Evolutionary conservation across 1,140 invertebrate genomes (phyloP).

Genomic region (Chionoecetes opilio): DNA sequence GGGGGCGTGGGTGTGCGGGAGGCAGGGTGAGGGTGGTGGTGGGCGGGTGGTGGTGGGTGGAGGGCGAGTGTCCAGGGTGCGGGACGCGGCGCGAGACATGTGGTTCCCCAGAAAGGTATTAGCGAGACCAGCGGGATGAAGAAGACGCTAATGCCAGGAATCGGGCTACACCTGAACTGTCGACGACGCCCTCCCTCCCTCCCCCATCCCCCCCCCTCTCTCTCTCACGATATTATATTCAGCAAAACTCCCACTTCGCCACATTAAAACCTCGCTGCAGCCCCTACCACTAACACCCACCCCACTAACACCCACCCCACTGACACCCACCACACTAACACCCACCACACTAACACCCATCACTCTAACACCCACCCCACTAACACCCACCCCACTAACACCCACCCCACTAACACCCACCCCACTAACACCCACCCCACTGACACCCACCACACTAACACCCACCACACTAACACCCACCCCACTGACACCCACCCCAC

Average conservation of each 20-base stretch:
- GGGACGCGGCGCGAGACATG: slow-evolving; percentile 73
- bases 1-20: neutral
- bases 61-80: neutral
- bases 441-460: neutral
- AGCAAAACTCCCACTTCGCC: neutral
- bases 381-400: neutral
- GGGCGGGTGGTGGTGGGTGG: neutral
- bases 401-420: neutral
- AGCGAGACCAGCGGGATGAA: slow-evolving; percentile 79
- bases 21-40: neutral
- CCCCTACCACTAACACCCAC: too few species aligned
- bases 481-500: neutral
- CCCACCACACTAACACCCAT: too few species aligned
- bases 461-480: neutral
- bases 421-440: too few species aligned
- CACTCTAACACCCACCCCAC: neutral
- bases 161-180: slow-evolving; percentile 78
- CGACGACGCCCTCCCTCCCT: slow-evolving; percentile 30
- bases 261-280: too few species aligned
- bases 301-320: neutral
- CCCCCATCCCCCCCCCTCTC: neutral
- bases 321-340: neutral
- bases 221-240: neutral
- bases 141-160: slow-evolving; percentile 78
- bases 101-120: slow-evolving; percentile 78